Base-by-base conservation (phyloP, 2,888 invertebrate species). In the Epistrophe eligans region DNA sequence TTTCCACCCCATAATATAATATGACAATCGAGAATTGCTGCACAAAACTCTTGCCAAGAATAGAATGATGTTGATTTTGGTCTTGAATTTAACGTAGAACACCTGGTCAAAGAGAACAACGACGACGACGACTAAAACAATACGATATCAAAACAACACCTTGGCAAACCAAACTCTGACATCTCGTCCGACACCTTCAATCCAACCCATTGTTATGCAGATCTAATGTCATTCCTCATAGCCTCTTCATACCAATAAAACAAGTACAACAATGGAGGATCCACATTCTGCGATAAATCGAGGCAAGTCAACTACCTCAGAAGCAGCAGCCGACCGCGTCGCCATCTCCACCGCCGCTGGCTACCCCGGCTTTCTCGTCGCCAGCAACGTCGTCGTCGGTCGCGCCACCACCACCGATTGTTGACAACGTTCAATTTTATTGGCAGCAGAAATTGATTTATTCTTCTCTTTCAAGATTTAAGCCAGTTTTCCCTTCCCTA, bases 221-320 rank as follows among this genome's bases (percentile, higher is more conserved):
- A 62, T 62, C 62, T 43, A 62, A 62, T 43, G 62, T 43, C 58
- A 38, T 38, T 2, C 15, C 19, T 38, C 1, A 9, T 28, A 24
- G 17, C 28, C 8, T 57, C 17, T n/a, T n/a, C n/a, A 38, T 32
- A 35, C 10, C 17, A 38, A 62, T 62, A 15, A 62, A 62, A 43
- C 62, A 62, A 62, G 62, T 62, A 43, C 15, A 62, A 62, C 62
- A 62, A 62, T 62, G 43, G 62, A 62, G 24, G 40, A 62, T 62
- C 9, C 8, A 24, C 15, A 28, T 62, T 62, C 43, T 43, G 62
- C 15, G 40, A 40, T 40, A 62, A 62, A 62, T 62, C 24, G 62
- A 15, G 2, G 24, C 43, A 62, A 62, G 62, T 62, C 62, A 62
- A 62, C 62, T 62, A 62, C 62, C 62, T 62, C 40, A 62, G 62